phyloP scores from a whole-genome alignment of 1,140 invertebrate species.

The Archivesica marissinica region DNA sequence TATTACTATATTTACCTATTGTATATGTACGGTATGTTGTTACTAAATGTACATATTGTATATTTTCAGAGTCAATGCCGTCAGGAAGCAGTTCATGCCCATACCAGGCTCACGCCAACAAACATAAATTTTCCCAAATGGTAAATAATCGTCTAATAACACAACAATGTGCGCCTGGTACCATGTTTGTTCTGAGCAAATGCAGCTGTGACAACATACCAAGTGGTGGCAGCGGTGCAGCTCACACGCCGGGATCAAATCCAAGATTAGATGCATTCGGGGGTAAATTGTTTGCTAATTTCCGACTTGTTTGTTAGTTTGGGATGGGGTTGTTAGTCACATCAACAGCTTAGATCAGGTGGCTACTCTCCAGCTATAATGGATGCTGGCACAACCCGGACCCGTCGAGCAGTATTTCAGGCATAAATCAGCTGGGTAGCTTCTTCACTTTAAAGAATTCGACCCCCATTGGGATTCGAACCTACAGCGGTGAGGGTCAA shows the following conservation, averaged over 20 bases:
- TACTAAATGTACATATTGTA: background rate
- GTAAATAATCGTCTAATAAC: constrained; percentile 21
- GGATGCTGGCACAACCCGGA: too few species aligned
- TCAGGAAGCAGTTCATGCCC: constrained; percentile 19
- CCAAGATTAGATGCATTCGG: constrained; percentile 17
- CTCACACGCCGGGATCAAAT: constrained; percentile 4
- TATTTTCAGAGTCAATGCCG: background rate
- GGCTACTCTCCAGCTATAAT: too few species aligned
- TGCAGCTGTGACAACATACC: constrained; percentile 47
- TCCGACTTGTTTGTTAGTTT: too few species aligned
- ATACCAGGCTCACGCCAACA: constrained; percentile 23
- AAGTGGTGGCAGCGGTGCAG: background rate
- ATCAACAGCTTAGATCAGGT: too few species aligned
- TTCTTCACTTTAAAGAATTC: too few species aligned
- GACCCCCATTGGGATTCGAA: too few species aligned
- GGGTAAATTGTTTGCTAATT: background rate
- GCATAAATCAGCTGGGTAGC: too few species aligned
- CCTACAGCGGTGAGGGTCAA: too few species aligned
- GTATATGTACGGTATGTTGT: background rate
- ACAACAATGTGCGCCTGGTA: constrained; percentile 38
- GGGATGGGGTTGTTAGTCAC: too few species aligned
- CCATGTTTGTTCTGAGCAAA: constrained; percentile 44
- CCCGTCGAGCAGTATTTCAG: too few species aligned
- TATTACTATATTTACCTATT: background rate
- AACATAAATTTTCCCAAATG: constrained; percentile 16